A percentile compares a stretch with the other conserved stretches of the same genome.
Conservation (phyloP, 2,113 vertebrate species). For the Clupea harengus region DNA sequence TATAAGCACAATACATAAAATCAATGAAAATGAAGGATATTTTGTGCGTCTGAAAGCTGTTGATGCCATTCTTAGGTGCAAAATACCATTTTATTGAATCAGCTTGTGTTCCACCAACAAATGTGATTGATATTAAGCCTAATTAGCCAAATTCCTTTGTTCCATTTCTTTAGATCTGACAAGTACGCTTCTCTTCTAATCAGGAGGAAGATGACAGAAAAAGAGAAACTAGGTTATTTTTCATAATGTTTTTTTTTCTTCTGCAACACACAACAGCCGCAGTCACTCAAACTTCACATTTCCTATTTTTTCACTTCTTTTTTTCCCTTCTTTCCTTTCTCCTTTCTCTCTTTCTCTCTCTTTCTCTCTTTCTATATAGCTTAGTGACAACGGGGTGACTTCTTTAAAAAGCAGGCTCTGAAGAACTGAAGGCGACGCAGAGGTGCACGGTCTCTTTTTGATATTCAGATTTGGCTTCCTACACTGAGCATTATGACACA, state of each 20-base stretch:
- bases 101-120: not conserved
- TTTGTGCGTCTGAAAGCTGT: not conserved
- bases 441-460: slow-evolving; percentile 71
- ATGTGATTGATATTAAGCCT: slow-evolving; percentile 15
- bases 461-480: slow-evolving; percentile 75
- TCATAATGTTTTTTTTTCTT: slow-evolving; percentile 16
- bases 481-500: slow-evolving; percentile 77
- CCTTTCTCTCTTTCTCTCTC: not conserved
- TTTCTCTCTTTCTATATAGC: slow-evolving; percentile 17
- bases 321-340: not conserved
- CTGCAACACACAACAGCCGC: slow-evolving; percentile 44
- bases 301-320: slow-evolving; percentile 16
- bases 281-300: slow-evolving; percentile 52
- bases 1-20: not conserved
- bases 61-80: slow-evolving; percentile 5
- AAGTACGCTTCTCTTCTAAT: not conserved
- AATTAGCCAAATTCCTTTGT: slow-evolving; percentile 2
- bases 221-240: slow-evolving; percentile 32
- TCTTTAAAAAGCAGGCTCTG: slow-evolving; percentile 52
- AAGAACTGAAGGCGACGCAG: slow-evolving; percentile 59
- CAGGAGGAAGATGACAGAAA: slow-evolving; percentile 19
- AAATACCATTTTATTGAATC: slow-evolving; percentile 14
- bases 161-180: slow-evolving; percentile 22
- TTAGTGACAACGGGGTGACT: slow-evolving; percentile 61
- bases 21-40: not conserved